Base-by-base conservation (phyloP, 2,888 invertebrate genomes). In the Lysandra coridon region DNA sequence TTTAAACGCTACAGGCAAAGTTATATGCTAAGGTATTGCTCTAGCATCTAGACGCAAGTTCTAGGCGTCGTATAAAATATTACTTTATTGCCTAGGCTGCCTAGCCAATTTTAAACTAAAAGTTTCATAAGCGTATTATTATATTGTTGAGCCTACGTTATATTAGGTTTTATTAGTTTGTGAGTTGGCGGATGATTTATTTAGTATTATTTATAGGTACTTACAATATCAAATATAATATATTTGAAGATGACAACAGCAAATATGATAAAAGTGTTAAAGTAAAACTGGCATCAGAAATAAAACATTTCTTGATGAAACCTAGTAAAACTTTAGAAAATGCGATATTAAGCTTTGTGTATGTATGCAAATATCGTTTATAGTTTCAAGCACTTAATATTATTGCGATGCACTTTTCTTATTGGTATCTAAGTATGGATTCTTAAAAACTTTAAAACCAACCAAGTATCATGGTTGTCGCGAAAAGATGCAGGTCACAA, bases 1-100 rank as follows among this genome's bases (percentile, higher is more conserved):
- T 92, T 92, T 88, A 90, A 92, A 92, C 90, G 86, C 83, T 82
- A 82, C 84, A 85, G 86, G 84, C 83, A 80, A 91, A 91, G 86
- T 92, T 91, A 89, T 87, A 87, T 88, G 88, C 88, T 88, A 87
- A 86, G 69, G 33, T 69, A 69, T 69, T 37, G 69, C 23, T 30
- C 64, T 64, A 64, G 17, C 85, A 85, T 89, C 14, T 88, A 86
- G 84, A 84, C 83, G 79, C 75, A 78, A 69, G 69, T 69, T 69
- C 69, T 69, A 69, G 69, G 69, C 69, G 12, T 33, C 69, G 17
- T 69, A 69, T 69, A 37, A 69, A 69, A 69, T 69, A 69, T 69
- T 69, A 37, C 69, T 69, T 69, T 69, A 69, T 37, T 30, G 64
- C 64, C 64, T 64, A 33, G 69, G 5, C 33, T 69, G 69, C 69